Conservation (phyloP, 1,140 invertebrate genomes). For the Drosophila bifasciata region DNA sequence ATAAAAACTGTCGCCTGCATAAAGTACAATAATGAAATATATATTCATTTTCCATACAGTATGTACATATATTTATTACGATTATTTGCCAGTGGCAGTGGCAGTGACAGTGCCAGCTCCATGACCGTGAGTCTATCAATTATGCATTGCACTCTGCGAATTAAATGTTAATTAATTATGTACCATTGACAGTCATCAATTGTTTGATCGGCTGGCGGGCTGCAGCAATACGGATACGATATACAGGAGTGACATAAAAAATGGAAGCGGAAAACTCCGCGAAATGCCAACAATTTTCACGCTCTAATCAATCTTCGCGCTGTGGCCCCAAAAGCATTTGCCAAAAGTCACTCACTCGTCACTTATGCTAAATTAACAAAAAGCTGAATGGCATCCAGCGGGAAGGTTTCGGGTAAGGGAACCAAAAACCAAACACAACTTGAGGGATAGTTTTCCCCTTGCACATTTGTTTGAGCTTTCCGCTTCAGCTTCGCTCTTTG, state of each 20-base stretch:
- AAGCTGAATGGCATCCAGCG: constrained; percentile 32
- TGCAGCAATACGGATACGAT: background rate
- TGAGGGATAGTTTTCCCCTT: constrained; percentile 26
- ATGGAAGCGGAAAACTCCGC: constrained; percentile 10
- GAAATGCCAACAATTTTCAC: constrained; percentile 73
- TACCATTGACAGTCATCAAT: constrained; percentile 53
- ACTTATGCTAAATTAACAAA: constrained; percentile 81
- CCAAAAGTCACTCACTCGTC: constrained; percentile 81
- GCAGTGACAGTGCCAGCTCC: background rate
- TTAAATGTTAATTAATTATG: constrained; percentile 60
- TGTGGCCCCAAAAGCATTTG: constrained; percentile 62
- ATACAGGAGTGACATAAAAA: constrained; percentile 15
- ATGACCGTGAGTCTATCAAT: constrained; percentile 47
- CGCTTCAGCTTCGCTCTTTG: constrained; percentile 16
- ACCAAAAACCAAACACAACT: constrained; percentile 76
- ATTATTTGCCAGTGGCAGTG: background rate
- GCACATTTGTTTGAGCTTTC: constrained; percentile 74
- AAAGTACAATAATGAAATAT: constrained; percentile 66
- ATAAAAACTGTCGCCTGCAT: constrained; percentile 43
- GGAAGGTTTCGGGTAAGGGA: constrained; percentile 11
- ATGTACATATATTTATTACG: constrained; percentile 33
- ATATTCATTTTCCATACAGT: constrained; percentile 20
- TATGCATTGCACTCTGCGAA: constrained; percentile 52
- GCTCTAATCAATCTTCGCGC: constrained; percentile 71
- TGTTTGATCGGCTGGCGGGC: constrained; percentile 25